A percentile compares a stretch with the other conserved stretches of the same genome.
Evolutionary conservation across 2,113 vertebrate genomes (phyloP).

Genomic region (Anhinga rufa): DNA sequence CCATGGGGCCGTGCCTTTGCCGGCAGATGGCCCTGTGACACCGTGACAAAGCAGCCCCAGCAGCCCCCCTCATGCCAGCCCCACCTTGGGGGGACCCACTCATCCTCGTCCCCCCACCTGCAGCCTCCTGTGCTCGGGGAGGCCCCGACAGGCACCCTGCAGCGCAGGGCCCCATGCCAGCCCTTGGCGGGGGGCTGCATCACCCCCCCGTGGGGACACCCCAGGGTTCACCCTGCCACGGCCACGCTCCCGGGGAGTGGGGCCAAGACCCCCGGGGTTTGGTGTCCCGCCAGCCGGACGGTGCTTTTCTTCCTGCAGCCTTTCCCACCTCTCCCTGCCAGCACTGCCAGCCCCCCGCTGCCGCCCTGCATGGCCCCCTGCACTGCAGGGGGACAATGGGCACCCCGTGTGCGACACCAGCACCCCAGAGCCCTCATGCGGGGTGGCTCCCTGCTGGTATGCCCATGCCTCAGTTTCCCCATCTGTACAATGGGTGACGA

Average conservation of each 20-base stretch:
- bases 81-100: accelerated
- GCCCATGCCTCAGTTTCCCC: background rate
- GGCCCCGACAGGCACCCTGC: too few relatives aligned
- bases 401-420: background rate
- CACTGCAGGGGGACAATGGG: accelerated
- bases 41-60: background rate
- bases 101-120: accelerated
- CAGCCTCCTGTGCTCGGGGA: background rate
- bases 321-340: background rate
- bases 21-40: constrained; percentile 47
- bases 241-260: background rate
- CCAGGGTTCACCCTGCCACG: background rate
- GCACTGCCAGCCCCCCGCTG: accelerated
- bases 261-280: background rate
- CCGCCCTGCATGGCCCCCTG: background rate
- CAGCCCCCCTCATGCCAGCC: background rate
- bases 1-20: background rate
- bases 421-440: background rate
- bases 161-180: background rate
- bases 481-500: background rate
- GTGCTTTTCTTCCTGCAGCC: background rate
- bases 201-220: background rate
- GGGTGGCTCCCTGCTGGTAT: background rate
- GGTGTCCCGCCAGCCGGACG: background rate
- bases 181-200: background rate